A percentile compares a stretch with the other conserved stretches of the same genome.
phyloP scores from a whole-genome alignment of 2,888 invertebrate genomes.

The Cryptus viduatorius region DNA sequence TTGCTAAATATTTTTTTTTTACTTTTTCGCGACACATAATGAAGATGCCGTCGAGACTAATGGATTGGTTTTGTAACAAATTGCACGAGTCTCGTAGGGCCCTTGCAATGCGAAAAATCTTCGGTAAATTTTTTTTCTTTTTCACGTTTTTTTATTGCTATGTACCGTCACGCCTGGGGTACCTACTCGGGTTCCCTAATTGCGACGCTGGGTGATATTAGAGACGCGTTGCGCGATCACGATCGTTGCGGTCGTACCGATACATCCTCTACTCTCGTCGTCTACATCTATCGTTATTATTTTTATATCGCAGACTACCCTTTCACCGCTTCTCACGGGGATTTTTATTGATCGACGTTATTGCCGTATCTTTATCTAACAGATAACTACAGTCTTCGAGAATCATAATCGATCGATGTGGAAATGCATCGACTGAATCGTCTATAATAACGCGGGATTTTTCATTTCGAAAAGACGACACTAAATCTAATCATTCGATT shows the following conservation, averaged over 20 bases:
- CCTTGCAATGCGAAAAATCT: not conserved
- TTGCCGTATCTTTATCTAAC: not conserved
- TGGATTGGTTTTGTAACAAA: too few species aligned
- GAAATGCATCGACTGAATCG: constrained; percentile 9
- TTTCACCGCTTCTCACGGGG: constrained; percentile 22
- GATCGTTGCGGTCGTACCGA: constrained; percentile 11
- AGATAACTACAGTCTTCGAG: not conserved
- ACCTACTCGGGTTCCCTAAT: constrained; percentile 27
- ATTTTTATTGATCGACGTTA: constrained; percentile 14
- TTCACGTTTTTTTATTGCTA: not conserved
- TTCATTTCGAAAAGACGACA: not conserved
- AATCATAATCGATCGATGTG: constrained; percentile 33
- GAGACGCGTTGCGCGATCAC: constrained; percentile 27
- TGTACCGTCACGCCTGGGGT: constrained; percentile 35
- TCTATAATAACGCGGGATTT: not conserved
- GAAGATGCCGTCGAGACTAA: too few species aligned
- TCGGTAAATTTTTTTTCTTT: constrained; percentile 2
- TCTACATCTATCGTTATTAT: not conserved
- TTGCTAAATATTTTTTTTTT: too few species aligned
- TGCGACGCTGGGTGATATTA: constrained; percentile 2
- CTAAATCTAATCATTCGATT: not conserved
- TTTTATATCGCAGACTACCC: constrained; percentile 11
- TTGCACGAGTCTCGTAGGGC: too few species aligned
- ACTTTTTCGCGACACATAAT: too few species aligned
- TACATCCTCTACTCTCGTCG: not conserved